Conservation (phyloP, 37 sponge, comb jelly and placozoan species). For the Spongilla lacustris region DNA sequence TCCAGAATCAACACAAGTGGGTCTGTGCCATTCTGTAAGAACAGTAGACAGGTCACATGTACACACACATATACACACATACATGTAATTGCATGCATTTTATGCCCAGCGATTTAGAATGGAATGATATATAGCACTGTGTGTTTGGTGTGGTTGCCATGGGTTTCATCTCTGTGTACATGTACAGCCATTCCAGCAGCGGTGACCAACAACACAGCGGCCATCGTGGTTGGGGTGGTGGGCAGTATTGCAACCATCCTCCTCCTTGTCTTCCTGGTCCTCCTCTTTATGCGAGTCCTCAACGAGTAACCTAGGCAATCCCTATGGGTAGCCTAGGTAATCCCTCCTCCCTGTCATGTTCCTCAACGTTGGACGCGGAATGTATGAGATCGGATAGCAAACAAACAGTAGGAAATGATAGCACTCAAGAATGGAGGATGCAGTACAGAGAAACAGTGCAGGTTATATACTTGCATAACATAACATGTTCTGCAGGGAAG, state of each 20-base stretch:
- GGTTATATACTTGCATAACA: too few species aligned
- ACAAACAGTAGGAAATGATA: too few species aligned
- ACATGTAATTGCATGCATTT: too few species aligned
- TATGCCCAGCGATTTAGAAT: too few species aligned
- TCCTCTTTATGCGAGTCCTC: constrained; percentile 24
- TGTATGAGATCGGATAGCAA: too few species aligned
- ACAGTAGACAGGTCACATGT: neutral
- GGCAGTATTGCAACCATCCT: constrained; percentile 21
- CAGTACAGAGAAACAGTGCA: too few species aligned
- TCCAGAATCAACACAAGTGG: neutral
- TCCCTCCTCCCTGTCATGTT: too few species aligned
- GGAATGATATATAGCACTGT: too few species aligned
- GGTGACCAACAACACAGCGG: neutral
- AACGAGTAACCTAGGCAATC: neutral
- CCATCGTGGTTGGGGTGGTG: constrained; percentile 23
- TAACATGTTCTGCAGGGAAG: too few species aligned
- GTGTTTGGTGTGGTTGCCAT: neutral
- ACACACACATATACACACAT: too few species aligned
- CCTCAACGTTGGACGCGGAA: too few species aligned
- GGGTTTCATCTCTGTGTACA: neutral
- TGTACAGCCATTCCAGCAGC: neutral
- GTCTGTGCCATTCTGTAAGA: neutral
- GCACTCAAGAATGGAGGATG: too few species aligned
- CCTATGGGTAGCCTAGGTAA: neutral
- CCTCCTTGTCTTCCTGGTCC: constrained; percentile 18